Conservation (phyloP, 2,797 vertebrate species). For the Ctenopoma kingsleyae region DNA sequence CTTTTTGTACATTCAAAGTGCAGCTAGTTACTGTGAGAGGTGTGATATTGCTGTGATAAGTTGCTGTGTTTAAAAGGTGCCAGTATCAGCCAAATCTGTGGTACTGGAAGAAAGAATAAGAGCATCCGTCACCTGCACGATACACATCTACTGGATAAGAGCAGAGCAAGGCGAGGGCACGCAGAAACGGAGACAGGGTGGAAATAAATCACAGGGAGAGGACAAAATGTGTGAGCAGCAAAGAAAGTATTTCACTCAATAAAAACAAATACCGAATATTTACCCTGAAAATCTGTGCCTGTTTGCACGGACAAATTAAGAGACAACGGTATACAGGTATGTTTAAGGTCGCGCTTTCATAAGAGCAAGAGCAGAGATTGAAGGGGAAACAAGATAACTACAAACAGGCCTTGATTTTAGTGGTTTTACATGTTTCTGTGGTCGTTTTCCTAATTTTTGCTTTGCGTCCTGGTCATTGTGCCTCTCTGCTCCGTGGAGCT, state of each 20-base stretch:
- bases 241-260: background rate
- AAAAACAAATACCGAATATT: slow-evolving; percentile 1
- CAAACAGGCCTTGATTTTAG: too few relatives aligned
- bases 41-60: slow-evolving; percentile 48
- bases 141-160: slow-evolving; percentile 39
- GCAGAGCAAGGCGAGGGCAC: background rate
- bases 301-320: background rate
- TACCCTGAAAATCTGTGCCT: background rate
- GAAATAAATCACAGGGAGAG: background rate
- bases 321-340: background rate
- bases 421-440: too few relatives aligned
- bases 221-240: background rate
- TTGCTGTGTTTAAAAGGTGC: slow-evolving; percentile 52
- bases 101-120: slow-evolving; percentile 35
- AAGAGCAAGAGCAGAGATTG: too few relatives aligned
- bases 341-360: too few relatives aligned
- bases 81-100: slow-evolving; percentile 54
- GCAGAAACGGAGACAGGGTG: background rate
- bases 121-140: slow-evolving; percentile 39
- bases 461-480: too few relatives aligned
- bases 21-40: background rate
- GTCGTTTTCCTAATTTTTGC: too few relatives aligned
- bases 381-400: too few relatives aligned
- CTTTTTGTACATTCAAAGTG: slow-evolving; percentile 18
- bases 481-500: too few relatives aligned